Conservation (phyloP, 2,888 invertebrate genomes). For the Sarcophaga rosellei region DNA sequence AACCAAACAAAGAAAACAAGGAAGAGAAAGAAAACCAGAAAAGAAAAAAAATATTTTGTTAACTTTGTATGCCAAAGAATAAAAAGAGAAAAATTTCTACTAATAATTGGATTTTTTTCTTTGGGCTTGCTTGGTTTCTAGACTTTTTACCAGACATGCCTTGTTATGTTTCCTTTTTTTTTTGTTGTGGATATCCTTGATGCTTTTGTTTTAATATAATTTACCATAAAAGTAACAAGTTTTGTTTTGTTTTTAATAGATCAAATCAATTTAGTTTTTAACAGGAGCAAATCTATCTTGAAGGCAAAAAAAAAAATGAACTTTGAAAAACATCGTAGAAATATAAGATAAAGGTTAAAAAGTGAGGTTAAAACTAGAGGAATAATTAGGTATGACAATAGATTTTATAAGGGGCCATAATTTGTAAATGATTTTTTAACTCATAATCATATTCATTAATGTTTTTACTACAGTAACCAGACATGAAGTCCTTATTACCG, state of each 20-base stretch:
- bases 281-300: not conserved
- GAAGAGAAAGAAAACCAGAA: not conserved
- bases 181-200: not conserved
- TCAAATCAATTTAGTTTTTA: slow-evolving; percentile 29
- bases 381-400: too few relatives aligned
- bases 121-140: not conserved
- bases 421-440: too few relatives aligned
- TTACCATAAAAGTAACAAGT: not conserved
- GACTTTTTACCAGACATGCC: not conserved
- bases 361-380: slow-evolving; percentile 3
- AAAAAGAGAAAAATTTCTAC: not conserved
- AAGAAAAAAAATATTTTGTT: not conserved
- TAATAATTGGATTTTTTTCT: slow-evolving; percentile 34
- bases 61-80: not conserved
- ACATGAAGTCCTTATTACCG: too few relatives aligned
- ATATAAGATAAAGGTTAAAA: slow-evolving; percentile 4
- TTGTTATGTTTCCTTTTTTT: too few relatives aligned
- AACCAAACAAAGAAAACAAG: too few relatives aligned
- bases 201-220: slow-evolving; percentile 20
- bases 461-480: too few relatives aligned
- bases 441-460: too few relatives aligned
- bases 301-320: not conserved
- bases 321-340: not conserved
- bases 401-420: too few relatives aligned
- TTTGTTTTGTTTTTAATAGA: slow-evolving; percentile 7